These are phyloP conservation scores for Drosophila busckii DNA, from an alignment of 1,140 invertebrate genomes.

Conservation along the genomic window DNA sequence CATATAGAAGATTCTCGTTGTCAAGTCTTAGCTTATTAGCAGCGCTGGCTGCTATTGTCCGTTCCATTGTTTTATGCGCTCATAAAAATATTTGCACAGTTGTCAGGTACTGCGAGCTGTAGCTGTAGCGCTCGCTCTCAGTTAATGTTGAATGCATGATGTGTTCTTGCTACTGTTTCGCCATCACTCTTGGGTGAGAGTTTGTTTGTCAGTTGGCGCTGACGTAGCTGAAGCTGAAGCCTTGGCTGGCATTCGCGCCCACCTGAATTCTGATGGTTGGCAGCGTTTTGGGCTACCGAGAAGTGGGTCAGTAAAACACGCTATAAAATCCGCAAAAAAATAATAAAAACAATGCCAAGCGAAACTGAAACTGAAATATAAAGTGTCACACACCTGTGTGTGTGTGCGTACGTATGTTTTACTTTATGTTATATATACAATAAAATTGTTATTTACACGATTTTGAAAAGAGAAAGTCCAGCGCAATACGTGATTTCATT, in stretches of 20 bases:
- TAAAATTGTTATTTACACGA: conserved; percentile 74
- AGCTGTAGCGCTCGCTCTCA: conserved; percentile 47
- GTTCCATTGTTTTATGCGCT: conserved; percentile 46
- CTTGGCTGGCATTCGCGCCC: conserved; percentile 46
- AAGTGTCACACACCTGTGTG: conserved; percentile 58
- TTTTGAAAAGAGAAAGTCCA: conserved; percentile 74
- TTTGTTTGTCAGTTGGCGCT: conserved; percentile 42
- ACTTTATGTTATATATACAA: conserved; percentile 69
- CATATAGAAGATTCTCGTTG: too few species aligned
- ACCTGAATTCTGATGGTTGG: conserved; percentile 67
- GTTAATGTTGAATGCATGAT: conserved; percentile 42
- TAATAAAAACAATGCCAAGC: conserved; percentile 9
- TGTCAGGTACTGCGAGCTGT: too few species aligned
- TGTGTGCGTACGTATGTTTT: conserved; percentile 34
- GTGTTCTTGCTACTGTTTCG: conserved; percentile 17
- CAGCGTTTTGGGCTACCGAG: conserved; percentile 52
- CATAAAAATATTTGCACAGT: conserved; percentile 71
- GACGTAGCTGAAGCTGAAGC: too few species aligned
- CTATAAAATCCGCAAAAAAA: conserved; percentile 11
- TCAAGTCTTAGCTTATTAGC: too few species aligned
- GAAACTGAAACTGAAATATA: conserved; percentile 45
- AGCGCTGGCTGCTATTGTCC: too few species aligned
- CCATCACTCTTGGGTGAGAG: conserved; percentile 36
- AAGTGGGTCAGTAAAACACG: conserved; percentile 69
- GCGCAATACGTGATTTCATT: conserved; percentile 61